These are phyloP conservation scores for Tetragnatha montana DNA, from an alignment of 2,888 invertebrate species.

Conservation along the genomic window DNA sequence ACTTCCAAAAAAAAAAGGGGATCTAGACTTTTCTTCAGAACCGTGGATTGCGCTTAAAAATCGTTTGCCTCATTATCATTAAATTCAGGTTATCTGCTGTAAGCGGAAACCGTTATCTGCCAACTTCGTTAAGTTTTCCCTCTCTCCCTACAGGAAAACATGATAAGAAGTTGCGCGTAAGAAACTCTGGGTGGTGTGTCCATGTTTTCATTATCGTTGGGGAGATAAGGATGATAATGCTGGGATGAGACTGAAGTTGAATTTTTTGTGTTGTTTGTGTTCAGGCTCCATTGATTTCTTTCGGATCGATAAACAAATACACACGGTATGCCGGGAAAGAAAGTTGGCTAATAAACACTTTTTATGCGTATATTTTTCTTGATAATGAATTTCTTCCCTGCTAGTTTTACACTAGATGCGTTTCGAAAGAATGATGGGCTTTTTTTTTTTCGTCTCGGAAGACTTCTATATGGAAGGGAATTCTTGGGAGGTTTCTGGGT, in stretches of 20 bases:
- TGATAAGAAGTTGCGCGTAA: neutral
- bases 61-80: constrained; percentile 43
- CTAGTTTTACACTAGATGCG: too few species aligned
- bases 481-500: too few species aligned
- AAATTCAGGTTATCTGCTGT: constrained; percentile 33
- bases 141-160: neutral
- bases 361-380: too few species aligned
- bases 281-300: neutral
- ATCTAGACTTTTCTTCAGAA: neutral
- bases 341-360: too few species aligned
- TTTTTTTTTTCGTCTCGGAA: too few species aligned
- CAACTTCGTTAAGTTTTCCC: constrained; percentile 18
- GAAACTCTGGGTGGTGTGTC: neutral
- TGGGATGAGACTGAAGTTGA: neutral
- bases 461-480: too few species aligned
- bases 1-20: too few species aligned
- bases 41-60: neutral
- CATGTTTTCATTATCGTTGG: neutral
- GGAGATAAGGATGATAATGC: neutral
- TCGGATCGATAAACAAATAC: neutral
- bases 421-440: too few species aligned
- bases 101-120: constrained; percentile 25
- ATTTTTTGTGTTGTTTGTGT: neutral
- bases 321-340: too few species aligned
- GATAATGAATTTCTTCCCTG: too few species aligned